Conservation (phyloP, 2,797 vertebrate species). For the Myotis pilosus region DNA sequence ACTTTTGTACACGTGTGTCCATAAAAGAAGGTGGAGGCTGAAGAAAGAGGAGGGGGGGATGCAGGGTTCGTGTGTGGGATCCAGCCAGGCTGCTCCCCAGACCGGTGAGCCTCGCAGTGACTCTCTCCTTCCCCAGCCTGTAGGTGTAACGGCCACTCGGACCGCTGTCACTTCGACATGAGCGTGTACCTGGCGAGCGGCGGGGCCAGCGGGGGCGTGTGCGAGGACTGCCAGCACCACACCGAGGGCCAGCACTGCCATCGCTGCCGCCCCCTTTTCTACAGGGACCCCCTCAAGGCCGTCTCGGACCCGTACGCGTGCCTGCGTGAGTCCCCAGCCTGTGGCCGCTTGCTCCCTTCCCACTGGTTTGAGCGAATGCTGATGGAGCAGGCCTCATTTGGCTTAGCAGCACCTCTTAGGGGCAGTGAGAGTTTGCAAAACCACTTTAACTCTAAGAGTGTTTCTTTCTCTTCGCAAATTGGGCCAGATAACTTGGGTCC, state of each 20-base stretch:
- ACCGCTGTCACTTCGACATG: slow-evolving; percentile 89
- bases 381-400: neutral
- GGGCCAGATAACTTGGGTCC: neutral
- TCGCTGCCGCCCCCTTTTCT: slow-evolving; percentile 86
- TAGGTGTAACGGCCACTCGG: slow-evolving; percentile 89
- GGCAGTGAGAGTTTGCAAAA: neutral
- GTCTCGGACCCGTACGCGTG: slow-evolving; percentile 84
- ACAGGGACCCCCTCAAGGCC: slow-evolving; percentile 84
- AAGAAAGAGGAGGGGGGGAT: neutral
- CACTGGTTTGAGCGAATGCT: neutral
- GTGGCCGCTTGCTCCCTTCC: accelerated
- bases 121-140: slow-evolving; percentile 83
- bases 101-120: neutral
- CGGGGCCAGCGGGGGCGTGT: slow-evolving; percentile 87
- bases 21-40: no score
- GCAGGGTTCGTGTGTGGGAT: accelerated
- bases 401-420: neutral
- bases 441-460: neutral
- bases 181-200: slow-evolving; percentile 81
- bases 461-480: neutral
- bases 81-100: accelerated
- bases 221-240: slow-evolving; percentile 88
- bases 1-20: no score
- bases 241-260: slow-evolving; percentile 89
- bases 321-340: slow-evolving; percentile 83